These are phyloP conservation scores for Pantherophis alleghaniensis DNA, from an alignment of 2,797 vertebrate species.

Conservation along the genomic window DNA sequence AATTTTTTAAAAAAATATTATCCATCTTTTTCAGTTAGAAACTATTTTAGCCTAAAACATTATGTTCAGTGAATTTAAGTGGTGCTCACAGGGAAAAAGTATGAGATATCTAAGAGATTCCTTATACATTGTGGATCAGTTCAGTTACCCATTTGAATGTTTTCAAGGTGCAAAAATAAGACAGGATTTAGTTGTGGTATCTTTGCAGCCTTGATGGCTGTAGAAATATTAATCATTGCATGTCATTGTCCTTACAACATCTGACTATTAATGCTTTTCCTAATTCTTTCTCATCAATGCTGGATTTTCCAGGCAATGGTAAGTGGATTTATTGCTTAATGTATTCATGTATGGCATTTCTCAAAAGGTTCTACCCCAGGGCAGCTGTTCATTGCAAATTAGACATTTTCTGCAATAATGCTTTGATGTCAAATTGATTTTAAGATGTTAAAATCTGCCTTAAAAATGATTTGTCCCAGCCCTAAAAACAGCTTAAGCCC, in stretches of 20 bases:
- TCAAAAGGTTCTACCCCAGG: not conserved
- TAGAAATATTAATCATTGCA: not conserved
- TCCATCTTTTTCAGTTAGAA: not conserved
- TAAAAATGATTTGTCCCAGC: not conserved
- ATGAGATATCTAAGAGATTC: not conserved
- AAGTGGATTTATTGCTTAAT: conserved; percentile 64
- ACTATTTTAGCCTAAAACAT: not conserved
- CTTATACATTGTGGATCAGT: not conserved
- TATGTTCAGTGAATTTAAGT: not conserved
- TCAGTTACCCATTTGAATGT: not conserved
- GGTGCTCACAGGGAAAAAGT: not conserved
- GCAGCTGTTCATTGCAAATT: not conserved
- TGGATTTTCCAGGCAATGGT: conserved; percentile 89
- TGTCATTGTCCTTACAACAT: not conserved
- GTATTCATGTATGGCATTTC: not conserved
- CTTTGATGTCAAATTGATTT: not conserved
- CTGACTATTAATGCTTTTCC: conserved; percentile 54
- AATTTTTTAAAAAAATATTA: not conserved
- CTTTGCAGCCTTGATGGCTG: not conserved
- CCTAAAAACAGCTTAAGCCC: not conserved
- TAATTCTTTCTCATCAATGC: conserved; percentile 61
- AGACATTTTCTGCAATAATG: not conserved
- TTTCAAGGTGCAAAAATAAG: conserved; percentile 13
- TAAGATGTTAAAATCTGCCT: not conserved
- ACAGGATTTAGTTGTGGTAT: not conserved